Percentiles rank a stretch among this genome's conserved stretches.
phyloP scores from a whole-genome alignment of 2,797 vertebrate genomes.

The Leptatherina wallacei region DNA sequence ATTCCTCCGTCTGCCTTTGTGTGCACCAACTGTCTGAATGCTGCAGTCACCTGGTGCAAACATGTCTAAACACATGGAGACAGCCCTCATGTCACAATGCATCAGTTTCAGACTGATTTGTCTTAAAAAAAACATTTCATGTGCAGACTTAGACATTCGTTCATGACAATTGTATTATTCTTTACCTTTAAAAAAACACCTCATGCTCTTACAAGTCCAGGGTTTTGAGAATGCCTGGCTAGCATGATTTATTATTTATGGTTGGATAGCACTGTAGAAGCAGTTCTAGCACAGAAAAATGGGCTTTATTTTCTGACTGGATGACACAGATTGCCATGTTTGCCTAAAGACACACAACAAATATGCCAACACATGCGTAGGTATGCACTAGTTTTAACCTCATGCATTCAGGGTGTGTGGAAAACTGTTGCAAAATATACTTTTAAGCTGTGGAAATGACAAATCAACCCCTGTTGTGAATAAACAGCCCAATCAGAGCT shows the following conservation, averaged over 20 bases:
- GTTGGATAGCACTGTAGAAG: conserved; percentile 14
- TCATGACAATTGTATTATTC: neutral
- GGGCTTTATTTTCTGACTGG: conserved; percentile 17
- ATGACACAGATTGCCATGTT: neutral
- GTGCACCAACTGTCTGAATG: conserved; percentile 60
- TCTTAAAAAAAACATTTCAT: neutral
- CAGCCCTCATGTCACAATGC: neutral
- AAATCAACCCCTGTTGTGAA: neutral
- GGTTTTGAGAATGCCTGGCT: conserved; percentile 1
- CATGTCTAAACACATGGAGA: conserved; percentile 8
- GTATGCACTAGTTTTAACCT: neutral
- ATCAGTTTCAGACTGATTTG: neutral
- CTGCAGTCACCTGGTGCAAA: conserved; percentile 46
- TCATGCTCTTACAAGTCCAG: conserved; percentile 4
- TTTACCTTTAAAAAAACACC: neutral
- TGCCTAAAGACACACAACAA: conserved; percentile 7
- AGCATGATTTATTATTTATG: conserved; percentile 54
- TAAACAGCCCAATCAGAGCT: neutral
- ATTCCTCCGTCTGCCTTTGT: conserved; percentile 27
- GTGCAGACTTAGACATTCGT: neutral
- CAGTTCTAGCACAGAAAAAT: neutral
- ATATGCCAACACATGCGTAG: neutral
- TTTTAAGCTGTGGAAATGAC: neutral
- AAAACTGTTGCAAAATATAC: neutral
- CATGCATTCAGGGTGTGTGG: neutral